Conservation (phyloP, 2,888 invertebrate genomes). For the Tenthredo scrophulariae region DNA sequence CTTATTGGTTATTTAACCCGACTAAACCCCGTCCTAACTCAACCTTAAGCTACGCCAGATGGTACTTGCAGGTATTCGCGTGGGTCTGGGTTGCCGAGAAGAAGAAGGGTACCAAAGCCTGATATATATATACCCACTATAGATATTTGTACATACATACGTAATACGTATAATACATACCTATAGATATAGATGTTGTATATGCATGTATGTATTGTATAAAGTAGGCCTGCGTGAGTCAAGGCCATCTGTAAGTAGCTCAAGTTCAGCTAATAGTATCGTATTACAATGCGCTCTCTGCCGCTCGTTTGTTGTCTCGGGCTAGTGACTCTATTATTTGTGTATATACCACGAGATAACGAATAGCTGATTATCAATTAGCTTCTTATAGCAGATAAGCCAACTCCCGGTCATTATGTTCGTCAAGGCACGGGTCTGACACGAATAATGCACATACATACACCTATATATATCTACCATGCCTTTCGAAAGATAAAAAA, state of each 20-base stretch:
- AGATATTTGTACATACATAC: background rate
- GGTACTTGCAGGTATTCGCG: background rate
- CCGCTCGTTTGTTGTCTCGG: conserved; percentile 20
- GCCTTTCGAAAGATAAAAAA: background rate
- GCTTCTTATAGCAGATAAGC: background rate
- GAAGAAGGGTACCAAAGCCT: background rate
- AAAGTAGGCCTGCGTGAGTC: conserved; percentile 60
- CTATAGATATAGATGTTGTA: background rate
- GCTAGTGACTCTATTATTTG: conserved; percentile 1
- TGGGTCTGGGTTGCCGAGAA: background rate
- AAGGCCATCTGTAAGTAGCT: conserved; percentile 76
- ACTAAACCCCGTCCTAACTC: background rate
- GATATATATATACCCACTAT: background rate
- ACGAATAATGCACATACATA: background rate
- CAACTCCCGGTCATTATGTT: background rate
- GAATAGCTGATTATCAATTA: conserved; percentile 27
- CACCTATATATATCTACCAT: background rate
- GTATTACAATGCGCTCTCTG: conserved; percentile 67
- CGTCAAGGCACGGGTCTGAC: background rate
- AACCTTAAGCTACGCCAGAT: conserved; percentile 5
- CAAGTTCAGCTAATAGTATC: conserved; percentile 73
- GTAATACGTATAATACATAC: background rate
- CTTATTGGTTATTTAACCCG: background rate
- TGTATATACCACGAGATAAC: background rate
- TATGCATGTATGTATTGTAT: conserved; percentile 17